Conservation (phyloP, 2,888 invertebrate genomes). For the Andrena camellia region DNA sequence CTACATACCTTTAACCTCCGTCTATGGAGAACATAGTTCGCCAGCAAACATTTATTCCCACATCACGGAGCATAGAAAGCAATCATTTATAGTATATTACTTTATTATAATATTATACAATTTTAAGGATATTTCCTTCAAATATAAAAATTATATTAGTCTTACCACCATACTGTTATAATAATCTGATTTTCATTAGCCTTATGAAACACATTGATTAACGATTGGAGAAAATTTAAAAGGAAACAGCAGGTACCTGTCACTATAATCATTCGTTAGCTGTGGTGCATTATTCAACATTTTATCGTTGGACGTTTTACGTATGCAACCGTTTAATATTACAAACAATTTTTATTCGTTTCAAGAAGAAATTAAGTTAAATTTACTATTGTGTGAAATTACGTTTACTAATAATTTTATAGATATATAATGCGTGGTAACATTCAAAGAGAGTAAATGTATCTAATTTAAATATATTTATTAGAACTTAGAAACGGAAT, state of each 20-base stretch:
- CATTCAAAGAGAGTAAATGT: too few species aligned
- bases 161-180: background rate
- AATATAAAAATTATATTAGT: background rate
- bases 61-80: slow-evolving; percentile 18
- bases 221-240: background rate
- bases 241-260: background rate
- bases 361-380: too few species aligned
- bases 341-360: too few species aligned
- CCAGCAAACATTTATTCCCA: slow-evolving; percentile 18
- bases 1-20: slow-evolving; percentile 56
- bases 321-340: too few species aligned
- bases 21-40: slow-evolving; percentile 26
- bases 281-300: background rate
- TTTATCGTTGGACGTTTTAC: too few species aligned
- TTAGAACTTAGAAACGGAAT: too few species aligned
- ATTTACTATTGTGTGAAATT: too few species aligned
- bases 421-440: too few species aligned
- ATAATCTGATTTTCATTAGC: slow-evolving; percentile 1
- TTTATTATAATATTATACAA: background rate
- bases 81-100: background rate
- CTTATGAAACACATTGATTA: background rate
- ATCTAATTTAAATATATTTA: too few species aligned
- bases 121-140: background rate
- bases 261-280: background rate
- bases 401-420: too few species aligned